These are phyloP conservation scores for Lichenostomus cassidix DNA, from an alignment of 2,113 vertebrate species.

Conservation along the genomic window DNA sequence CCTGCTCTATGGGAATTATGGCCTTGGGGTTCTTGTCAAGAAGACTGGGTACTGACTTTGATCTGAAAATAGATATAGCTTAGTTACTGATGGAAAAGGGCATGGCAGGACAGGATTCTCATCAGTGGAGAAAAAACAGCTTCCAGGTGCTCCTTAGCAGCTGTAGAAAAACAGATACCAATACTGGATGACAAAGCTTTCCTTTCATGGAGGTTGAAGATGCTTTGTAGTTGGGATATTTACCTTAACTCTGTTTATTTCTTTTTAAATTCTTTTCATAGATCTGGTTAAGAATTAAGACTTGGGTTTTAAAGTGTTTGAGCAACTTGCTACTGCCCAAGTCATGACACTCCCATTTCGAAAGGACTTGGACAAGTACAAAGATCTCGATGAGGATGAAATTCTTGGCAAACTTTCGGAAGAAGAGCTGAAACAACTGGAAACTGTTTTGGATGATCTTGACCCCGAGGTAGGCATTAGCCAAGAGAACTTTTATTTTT, in stretches of 20 bases:
- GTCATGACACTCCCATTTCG: constrained; percentile 88
- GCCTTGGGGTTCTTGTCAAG: neutral
- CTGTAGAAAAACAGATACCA: neutral
- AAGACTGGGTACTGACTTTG: neutral
- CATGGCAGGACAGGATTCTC: neutral
- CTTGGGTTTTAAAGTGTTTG: neutral
- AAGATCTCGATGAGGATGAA: constrained; percentile 95
- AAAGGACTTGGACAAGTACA: constrained; percentile 96
- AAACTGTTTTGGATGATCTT: constrained; percentile 93
- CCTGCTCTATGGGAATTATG: neutral
- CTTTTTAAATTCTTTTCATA: neutral
- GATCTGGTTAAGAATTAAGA: neutral
- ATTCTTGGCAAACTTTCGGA: constrained; percentile 90
- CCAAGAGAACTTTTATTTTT: neutral
- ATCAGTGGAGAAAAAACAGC: neutral
- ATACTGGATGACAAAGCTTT: neutral
- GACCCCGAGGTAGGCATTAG: constrained; percentile 89
- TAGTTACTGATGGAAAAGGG: neutral
- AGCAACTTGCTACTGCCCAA: neutral
- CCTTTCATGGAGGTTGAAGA: neutral
- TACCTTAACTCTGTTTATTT: neutral
- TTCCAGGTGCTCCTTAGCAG: neutral
- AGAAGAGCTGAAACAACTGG: constrained; percentile 93
- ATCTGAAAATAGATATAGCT: neutral
- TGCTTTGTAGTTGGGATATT: neutral